Evolutionary conservation across 2,113 vertebrate species (phyloP).

Genomic region (Pungitius pungitius): DNA sequence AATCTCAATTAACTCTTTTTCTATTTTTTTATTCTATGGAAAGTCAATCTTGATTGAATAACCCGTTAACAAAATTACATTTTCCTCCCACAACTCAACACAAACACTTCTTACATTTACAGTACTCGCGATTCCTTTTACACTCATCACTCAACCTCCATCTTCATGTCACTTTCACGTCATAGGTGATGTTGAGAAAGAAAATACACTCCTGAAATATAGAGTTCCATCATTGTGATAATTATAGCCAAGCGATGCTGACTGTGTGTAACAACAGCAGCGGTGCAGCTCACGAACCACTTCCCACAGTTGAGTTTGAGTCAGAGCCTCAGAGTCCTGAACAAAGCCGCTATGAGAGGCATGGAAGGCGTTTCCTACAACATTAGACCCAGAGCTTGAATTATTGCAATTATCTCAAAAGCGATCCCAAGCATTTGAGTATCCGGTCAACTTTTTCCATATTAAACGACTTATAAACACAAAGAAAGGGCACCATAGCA

Average conservation of each 20-base stretch:
- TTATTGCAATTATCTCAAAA: not conserved
- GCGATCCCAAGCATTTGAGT: not conserved
- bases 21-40: not conserved
- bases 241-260: constrained; percentile 49
- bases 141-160: constrained; percentile 14
- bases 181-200: constrained; percentile 36
- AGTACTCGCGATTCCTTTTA: not conserved
- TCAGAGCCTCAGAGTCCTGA: not conserved
- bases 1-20: no score
- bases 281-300: constrained; percentile 1
- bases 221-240: constrained; percentile 49
- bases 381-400: not conserved
- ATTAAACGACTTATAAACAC: not conserved
- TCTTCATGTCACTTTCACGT: constrained; percentile 16
- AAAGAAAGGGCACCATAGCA: not conserved
- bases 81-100: not conserved
- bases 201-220: constrained; percentile 61
- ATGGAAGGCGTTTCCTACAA: not conserved
- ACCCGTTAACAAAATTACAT: not conserved
- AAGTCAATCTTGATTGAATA: not conserved
- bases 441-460: not conserved
- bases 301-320: constrained; percentile 6
- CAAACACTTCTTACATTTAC: not conserved
- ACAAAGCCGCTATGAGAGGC: constrained; percentile 6
- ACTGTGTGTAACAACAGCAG: constrained; percentile 39